phyloP scores from a whole-genome alignment of 2,888 invertebrate species.

The Caenorhabditis macrosperma region DNA sequence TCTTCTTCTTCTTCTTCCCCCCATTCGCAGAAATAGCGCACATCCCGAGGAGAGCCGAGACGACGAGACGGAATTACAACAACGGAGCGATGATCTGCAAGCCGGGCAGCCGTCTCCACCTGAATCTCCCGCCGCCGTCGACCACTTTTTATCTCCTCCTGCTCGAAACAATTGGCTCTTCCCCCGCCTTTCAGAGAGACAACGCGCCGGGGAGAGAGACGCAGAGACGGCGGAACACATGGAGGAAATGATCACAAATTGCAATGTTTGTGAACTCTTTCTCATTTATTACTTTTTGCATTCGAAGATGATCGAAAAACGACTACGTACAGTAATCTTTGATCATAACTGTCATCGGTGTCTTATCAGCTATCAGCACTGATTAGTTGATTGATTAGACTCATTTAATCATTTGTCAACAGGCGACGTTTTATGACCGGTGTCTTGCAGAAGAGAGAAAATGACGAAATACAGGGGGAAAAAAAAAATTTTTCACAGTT shows the following conservation, averaged over 20 bases:
- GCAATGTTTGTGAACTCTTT: slow-evolving; percentile 5
- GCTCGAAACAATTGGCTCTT: slow-evolving; percentile 42
- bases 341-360: too few relatives aligned
- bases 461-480: too few relatives aligned
- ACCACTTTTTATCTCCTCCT: slow-evolving; percentile 48
- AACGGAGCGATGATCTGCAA: neutral
- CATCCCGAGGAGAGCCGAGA: neutral
- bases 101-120: neutral
- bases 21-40: too few relatives aligned
- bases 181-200: neutral
- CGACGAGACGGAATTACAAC: neutral
- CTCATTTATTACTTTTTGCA: slow-evolving; percentile 1
- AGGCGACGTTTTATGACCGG: too few relatives aligned
- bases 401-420: too few relatives aligned
- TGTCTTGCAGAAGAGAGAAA: too few relatives aligned
- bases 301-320: too few relatives aligned
- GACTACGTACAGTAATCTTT: too few relatives aligned
- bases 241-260: slow-evolving; percentile 39
- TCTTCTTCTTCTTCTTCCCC: too few relatives aligned
- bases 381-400: too few relatives aligned
- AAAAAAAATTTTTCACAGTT: too few relatives aligned
- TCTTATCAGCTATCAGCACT: too few relatives aligned
- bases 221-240: slow-evolving; percentile 32
- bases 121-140: neutral
- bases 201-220: neutral